These are phyloP conservation scores for Lasioglossum morio DNA, from an alignment of 2,888 invertebrate genomes.

Conservation along the genomic window DNA sequence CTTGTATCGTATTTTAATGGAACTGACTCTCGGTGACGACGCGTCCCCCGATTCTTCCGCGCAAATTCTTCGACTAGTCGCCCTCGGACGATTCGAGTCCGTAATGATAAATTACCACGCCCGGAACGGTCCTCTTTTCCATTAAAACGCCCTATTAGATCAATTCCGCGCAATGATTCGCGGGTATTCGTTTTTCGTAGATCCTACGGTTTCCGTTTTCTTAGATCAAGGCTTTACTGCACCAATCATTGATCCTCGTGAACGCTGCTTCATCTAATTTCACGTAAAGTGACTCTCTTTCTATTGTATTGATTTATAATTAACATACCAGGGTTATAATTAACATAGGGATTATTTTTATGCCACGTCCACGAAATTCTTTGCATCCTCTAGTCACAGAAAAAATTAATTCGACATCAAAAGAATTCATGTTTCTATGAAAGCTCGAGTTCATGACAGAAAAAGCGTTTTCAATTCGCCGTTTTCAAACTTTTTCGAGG, in stretches of 20 bases:
- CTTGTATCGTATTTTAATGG: slow-evolving; percentile 76
- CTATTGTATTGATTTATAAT: no score
- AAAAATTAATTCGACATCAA: neutral
- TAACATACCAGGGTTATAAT: neutral
- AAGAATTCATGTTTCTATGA: neutral
- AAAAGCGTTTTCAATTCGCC: neutral
- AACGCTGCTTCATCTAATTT: neutral
- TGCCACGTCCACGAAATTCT: neutral
- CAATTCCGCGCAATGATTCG: neutral
- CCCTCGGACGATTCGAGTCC: neutral
- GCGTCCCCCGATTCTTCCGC: slow-evolving; percentile 10
- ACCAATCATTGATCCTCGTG: neutral
- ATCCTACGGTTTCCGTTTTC: no score
- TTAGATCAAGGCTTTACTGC: no score
- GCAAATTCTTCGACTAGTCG: slow-evolving; percentile 28
- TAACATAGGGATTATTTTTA: neutral
- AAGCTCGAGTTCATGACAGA: neutral
- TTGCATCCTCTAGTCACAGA: neutral
- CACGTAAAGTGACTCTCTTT: no score
- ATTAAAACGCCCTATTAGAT: neutral
- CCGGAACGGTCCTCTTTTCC: neutral
- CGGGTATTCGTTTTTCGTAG: no score
- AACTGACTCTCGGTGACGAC: slow-evolving; percentile 66
- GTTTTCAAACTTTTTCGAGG: neutral
- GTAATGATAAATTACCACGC: neutral